phyloP scores from a whole-genome alignment of 2,797 vertebrate genomes.

The Danio albolineatus region DNA sequence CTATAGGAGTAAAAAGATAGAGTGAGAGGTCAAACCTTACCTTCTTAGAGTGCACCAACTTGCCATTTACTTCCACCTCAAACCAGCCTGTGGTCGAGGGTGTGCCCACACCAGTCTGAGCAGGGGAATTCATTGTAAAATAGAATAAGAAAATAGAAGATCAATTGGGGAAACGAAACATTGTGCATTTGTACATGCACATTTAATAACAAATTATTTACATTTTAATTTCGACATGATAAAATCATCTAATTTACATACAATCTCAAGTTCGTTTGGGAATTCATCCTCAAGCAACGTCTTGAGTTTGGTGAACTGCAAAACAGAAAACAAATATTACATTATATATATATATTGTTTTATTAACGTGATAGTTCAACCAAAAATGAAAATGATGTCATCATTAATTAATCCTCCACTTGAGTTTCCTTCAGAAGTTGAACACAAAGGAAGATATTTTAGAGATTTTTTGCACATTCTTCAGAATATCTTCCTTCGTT shows the following conservation, averaged over 20 bases:
- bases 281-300: slow-evolving; percentile 66
- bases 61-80: slow-evolving; percentile 65
- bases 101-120: slow-evolving; percentile 62
- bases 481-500: too few relatives aligned
- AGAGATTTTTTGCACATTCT: too few relatives aligned
- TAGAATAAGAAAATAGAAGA: background rate
- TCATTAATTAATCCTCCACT: too few relatives aligned
- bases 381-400: too few relatives aligned
- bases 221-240: background rate
- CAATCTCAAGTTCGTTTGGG: slow-evolving; percentile 65
- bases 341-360: too few relatives aligned
- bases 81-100: slow-evolving; percentile 59
- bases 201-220: background rate
- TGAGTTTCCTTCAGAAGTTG: too few relatives aligned
- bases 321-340: background rate
- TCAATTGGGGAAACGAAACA: too few relatives aligned
- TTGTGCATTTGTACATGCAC: background rate
- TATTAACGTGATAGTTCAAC: background rate
- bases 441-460: too few relatives aligned
- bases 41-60: slow-evolving; percentile 69
- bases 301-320: slow-evolving; percentile 64
- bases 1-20: background rate
- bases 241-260: slow-evolving; percentile 45
- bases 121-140: background rate
- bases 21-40: slow-evolving; percentile 23